Evolutionary conservation across 2,113 vertebrate species (phyloP).

Genomic region (Cyanoliseus patagonus): DNA sequence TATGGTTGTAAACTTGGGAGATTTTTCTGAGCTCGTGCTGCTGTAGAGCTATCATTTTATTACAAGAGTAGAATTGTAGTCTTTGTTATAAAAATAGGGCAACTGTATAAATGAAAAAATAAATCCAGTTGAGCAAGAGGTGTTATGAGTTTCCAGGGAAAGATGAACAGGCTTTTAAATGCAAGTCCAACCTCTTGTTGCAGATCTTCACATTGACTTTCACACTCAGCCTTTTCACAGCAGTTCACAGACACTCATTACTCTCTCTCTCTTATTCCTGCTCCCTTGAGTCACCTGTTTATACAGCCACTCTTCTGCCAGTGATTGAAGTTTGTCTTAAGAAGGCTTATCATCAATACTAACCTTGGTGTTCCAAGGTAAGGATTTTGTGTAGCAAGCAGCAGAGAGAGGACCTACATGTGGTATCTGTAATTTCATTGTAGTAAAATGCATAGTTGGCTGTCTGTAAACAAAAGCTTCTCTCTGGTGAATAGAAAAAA

Average conservation of each 20-base stretch:
- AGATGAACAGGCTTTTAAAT: background rate
- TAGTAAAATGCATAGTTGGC: background rate
- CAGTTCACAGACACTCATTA: background rate
- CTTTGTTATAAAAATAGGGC: conserved; percentile 10
- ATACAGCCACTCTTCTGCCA: background rate
- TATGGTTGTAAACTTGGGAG: conserved; percentile 23
- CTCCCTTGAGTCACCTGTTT: background rate
- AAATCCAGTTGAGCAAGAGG: background rate
- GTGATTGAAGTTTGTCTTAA: background rate
- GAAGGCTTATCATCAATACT: background rate
- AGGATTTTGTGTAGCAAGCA: background rate
- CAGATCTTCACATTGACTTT: background rate
- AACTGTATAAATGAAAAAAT: conserved; percentile 2
- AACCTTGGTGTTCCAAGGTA: conserved; percentile 17
- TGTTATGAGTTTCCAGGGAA: background rate
- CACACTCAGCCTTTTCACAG: background rate
- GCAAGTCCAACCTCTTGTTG: background rate
- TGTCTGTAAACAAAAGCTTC: conserved; percentile 5
- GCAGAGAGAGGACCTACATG: background rate
- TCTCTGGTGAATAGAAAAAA: background rate
- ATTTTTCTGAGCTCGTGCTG: background rate
- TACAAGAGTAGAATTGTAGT: background rate
- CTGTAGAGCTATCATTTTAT: conserved; percentile 38
- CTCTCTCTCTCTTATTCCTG: background rate
- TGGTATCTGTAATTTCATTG: background rate